Percentiles rank a stretch among this genome's conserved stretches.
Conservation (phyloP, 2,113 vertebrate species). For the Calidris pygmaea region DNA sequence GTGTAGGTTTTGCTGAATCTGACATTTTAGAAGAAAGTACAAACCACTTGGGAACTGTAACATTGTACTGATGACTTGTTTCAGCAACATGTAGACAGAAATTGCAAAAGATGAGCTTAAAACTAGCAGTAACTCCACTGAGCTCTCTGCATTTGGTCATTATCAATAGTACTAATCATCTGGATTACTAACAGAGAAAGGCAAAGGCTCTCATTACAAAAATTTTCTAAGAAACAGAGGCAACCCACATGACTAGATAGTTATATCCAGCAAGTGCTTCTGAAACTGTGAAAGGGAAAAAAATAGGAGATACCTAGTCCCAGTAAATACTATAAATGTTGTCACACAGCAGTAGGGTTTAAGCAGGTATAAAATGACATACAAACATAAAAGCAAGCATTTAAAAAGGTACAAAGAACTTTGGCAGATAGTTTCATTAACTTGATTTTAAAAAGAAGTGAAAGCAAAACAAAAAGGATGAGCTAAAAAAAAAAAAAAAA, state of each 20-base stretch:
- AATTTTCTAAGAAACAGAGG: not conserved
- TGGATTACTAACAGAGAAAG: not conserved
- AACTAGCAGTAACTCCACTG: not conserved
- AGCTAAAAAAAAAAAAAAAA: not conserved
- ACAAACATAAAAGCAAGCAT: not conserved
- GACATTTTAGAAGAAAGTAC: not conserved
- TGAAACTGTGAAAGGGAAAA: not conserved
- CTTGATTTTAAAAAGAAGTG: slow-evolving; percentile 5
- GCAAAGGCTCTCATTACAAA: not conserved
- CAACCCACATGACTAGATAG: not conserved
- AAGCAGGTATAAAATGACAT: not conserved
- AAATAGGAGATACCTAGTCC: not conserved
- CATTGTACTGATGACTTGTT: not conserved
- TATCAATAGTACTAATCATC: not conserved
- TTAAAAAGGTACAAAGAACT: not conserved
- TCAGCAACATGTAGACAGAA: not conserved
- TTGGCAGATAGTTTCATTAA: not conserved
- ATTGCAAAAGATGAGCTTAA: not conserved
- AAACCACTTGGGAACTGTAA: not conserved
- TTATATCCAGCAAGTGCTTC: not conserved
- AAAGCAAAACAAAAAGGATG: not conserved
- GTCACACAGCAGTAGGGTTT: not conserved
- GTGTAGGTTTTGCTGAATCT: not conserved
- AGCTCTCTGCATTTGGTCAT: not conserved
- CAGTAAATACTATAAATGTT: not conserved